Evolutionary conservation across 1,140 invertebrate species (phyloP).

Genomic region (Platorchestia sp.): DNA sequence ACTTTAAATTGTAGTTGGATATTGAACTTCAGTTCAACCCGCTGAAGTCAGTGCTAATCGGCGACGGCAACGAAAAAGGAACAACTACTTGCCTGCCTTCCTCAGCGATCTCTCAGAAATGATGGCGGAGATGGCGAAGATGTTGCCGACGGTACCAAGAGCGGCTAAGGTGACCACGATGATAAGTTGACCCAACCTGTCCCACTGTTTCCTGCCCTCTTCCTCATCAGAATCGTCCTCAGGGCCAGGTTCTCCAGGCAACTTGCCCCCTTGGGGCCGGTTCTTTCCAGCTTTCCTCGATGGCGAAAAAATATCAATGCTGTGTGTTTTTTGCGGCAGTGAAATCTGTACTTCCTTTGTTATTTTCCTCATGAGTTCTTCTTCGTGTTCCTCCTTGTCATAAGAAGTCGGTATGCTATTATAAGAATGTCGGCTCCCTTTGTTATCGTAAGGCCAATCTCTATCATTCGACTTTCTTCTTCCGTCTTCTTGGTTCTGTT

Average conservation of each 20-base stretch:
- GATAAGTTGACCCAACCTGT: slow-evolving; percentile 78
- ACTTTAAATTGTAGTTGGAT: no score
- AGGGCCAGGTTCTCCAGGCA: background rate
- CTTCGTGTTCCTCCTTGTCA: background rate
- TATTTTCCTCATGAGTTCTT: background rate
- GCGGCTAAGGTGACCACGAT: slow-evolving; percentile 78
- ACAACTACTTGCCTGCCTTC: slow-evolving; percentile 75
- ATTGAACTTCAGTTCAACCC: no score
- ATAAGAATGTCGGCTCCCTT: background rate
- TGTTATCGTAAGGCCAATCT: background rate
- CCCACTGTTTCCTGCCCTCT: slow-evolving; percentile 74
- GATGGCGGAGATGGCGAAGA: slow-evolving; percentile 83
- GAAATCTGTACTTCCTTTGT: slow-evolving; percentile 22
- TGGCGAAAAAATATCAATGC: background rate
- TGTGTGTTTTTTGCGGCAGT: background rate
- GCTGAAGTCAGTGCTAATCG: no score
- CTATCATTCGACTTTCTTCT: background rate
- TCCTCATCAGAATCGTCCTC: background rate
- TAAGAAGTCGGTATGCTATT: background rate
- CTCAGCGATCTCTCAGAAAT: slow-evolving; percentile 82
- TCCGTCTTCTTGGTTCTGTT: background rate
- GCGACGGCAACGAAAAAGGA: slow-evolving; percentile 62
- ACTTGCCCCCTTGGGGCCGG: background rate
- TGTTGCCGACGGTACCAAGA: slow-evolving; percentile 80
- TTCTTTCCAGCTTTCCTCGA: background rate